Evolutionary conservation across 2,888 invertebrate species (phyloP).

Genomic region (Parasteatoda lunata): DNA sequence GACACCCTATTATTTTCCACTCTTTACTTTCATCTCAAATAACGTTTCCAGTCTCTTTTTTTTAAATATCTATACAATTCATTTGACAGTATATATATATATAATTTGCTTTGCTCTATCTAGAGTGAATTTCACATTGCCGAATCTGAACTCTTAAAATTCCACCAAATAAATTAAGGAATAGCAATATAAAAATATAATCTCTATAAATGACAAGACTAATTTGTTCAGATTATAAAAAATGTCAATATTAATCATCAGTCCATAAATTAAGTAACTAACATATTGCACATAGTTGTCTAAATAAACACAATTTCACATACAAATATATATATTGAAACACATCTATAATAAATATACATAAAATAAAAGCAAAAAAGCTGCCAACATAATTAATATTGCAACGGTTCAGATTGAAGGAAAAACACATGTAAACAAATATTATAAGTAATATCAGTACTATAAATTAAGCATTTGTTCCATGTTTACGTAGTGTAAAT

Average conservation of each 20-base stretch:
- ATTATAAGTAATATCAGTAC: no score
- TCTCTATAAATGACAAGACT: slow-evolving; percentile 3
- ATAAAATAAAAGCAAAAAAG: neutral
- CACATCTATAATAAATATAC: neutral
- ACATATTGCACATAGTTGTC: neutral
- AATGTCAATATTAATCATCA: neutral
- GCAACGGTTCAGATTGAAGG: no score
- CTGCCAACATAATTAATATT: neutral
- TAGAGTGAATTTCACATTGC: neutral
- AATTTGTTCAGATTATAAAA: neutral
- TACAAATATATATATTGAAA: neutral
- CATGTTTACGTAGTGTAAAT: no score
- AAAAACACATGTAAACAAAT: no score
- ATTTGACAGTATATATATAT: neutral
- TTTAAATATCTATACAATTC: neutral
- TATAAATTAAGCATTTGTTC: no score
- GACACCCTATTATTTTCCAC: neutral
- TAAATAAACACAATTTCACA: neutral
- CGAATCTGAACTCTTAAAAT: slow-evolving; percentile 5
- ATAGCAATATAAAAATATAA: neutral
- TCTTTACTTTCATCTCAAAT: neutral
- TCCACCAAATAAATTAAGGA: neutral
- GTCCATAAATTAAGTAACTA: no score
- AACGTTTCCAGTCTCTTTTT: neutral
- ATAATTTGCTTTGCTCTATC: neutral